Evolutionary conservation across 1,140 invertebrate genomes (phyloP), one percentile per base, ranked within the genome.

Genomic region (Lasaia peninsularis): DNA sequence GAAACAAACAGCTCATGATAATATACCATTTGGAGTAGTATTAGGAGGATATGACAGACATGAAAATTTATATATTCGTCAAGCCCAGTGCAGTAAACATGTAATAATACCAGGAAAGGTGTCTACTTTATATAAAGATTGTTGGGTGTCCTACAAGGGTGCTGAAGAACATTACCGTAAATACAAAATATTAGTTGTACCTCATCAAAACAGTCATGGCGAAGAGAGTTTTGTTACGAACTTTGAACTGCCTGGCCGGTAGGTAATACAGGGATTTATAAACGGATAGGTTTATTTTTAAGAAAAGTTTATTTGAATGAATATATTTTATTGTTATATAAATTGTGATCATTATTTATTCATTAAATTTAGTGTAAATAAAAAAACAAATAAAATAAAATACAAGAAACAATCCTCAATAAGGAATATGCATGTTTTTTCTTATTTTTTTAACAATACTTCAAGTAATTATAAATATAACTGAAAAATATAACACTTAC

Each of bases 21-120:
- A 71, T 7, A 67, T 86, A 61, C 82, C 78, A 28, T 67, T 70
- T 24, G 67, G 67, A 12, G 72, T 69, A 5, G 61, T 83, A 0
- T 56, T 69, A 18, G 78, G 60, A 1, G 82, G 82, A 1, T 62
- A 54, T 16, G 28, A 18, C 11, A 33, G 56, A 2, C 35, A 49
- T 6, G 95, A 95, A 76, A 81, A 91, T 20, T 70, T 96, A 16
- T 96, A 92, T 70, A 92, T 97, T n/a, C 94, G 92, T 0, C 88
- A 95, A 57, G 94, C 92, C 3, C 72, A 79, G 18, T 92, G 94
- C 61, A 91, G 94, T 63, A 93, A 93, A 28, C 92, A 92, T 50
- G 24, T 28, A 7, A 67, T 95, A 0, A 91, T 96, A 69, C 94
- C 94, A 58, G 95, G 95, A 14, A 97, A 97, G 83, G 80, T 94